These are phyloP conservation scores for Pomacea canaliculata DNA, from an alignment of 2,888 invertebrate species.

Conservation along the genomic window DNA sequence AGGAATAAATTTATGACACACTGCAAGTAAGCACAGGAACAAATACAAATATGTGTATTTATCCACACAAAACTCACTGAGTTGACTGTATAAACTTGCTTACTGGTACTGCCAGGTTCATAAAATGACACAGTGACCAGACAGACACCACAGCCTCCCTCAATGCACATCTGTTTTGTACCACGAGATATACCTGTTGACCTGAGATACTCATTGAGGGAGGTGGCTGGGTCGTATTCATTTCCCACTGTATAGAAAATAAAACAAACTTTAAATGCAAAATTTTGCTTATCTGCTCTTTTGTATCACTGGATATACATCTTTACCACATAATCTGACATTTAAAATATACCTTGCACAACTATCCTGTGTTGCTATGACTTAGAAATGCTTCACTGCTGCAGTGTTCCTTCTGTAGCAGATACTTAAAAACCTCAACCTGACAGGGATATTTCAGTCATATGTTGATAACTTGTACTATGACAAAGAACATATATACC, in stretches of 20 bases:
- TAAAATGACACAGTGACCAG: constrained; percentile 61
- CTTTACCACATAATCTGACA: no score
- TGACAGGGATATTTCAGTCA: no score
- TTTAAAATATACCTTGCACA: no score
- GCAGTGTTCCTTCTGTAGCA: no score
- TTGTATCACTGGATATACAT: no score
- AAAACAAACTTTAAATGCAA: background rate
- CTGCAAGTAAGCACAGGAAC: background rate
- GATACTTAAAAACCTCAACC: no score
- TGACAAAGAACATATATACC: no score
- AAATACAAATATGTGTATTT: background rate
- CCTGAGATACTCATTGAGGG: constrained; percentile 50
- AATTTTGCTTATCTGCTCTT: background rate
- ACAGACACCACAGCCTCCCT: constrained; percentile 72
- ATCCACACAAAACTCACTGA: constrained; percentile 48
- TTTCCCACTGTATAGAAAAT: constrained; percentile 25
- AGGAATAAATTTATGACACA: no score
- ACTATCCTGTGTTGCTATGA: no score
- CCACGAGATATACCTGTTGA: constrained; percentile 47
- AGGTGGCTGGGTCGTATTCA: constrained; percentile 35
- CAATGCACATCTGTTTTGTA: constrained; percentile 71
- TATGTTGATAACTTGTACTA: no score
- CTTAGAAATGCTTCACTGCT: no score
- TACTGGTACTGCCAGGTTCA: constrained; percentile 46
- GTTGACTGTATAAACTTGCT: constrained; percentile 55